Evolutionary conservation across 2,113 vertebrate genomes (phyloP).

Genomic region (Calyptomena viridis): DNA sequence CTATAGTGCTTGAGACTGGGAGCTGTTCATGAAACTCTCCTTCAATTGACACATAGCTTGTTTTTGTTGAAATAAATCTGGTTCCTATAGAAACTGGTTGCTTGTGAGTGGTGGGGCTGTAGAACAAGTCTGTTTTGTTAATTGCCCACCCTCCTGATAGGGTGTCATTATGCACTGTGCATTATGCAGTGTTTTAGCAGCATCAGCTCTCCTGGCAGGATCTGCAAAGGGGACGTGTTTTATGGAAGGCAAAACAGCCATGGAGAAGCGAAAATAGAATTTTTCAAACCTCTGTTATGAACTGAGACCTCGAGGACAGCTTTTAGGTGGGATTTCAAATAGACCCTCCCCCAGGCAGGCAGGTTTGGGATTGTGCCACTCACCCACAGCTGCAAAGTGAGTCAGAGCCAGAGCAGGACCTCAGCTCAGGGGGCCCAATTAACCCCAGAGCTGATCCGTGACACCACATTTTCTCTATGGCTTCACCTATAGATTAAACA

Average conservation of each 20-base stretch:
- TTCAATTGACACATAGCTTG: background rate
- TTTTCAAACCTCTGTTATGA: background rate
- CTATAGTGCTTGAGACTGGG: background rate
- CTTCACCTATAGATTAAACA: background rate
- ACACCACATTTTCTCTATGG: background rate
- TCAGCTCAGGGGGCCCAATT: background rate
- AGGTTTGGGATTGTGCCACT: background rate
- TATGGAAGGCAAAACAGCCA: background rate
- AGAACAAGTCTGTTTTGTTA: background rate
- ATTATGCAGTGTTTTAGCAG: background rate
- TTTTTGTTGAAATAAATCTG: conserved; percentile 6
- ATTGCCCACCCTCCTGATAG: background rate
- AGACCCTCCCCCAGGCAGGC: background rate
- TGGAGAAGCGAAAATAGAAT: background rate
- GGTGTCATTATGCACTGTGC: background rate
- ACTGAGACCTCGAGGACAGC: background rate
- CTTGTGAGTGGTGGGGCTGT: background rate
- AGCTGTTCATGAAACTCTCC: background rate
- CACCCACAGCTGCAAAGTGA: background rate
- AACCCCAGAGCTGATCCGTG: background rate
- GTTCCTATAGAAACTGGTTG: conserved; percentile 34
- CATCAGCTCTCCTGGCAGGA: background rate
- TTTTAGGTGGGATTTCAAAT: background rate
- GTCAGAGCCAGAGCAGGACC: background rate
- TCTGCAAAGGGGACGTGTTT: background rate